phyloP scores from a whole-genome alignment of 1,140 invertebrate genomes.

The Armadillidium nasatum region DNA sequence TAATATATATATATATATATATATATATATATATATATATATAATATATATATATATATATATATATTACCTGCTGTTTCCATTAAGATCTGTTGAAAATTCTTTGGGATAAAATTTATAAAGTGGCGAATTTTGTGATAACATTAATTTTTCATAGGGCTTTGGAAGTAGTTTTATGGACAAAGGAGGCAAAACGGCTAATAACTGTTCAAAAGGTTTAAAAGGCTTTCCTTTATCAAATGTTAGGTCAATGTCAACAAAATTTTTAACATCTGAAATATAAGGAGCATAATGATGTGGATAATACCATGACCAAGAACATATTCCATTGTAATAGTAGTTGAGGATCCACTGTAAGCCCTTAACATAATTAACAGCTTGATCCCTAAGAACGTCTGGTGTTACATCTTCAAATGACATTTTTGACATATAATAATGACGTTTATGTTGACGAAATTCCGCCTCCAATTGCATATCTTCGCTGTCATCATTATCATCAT shows the following conservation, averaged over 20 bases:
- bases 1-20: too few relatives aligned
- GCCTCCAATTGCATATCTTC: conserved; percentile 46
- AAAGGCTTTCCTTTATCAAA: conserved; percentile 86
- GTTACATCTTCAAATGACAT: conserved; percentile 69
- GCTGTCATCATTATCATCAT: conserved; percentile 40
- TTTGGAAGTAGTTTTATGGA: conserved; percentile 67
- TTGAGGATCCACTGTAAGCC: conserved; percentile 94
- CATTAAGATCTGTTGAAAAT: conserved; percentile 78
- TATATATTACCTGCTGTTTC: conserved; percentile 63
- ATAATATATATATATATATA: too few relatives aligned
- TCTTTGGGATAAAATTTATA: conserved; percentile 83
- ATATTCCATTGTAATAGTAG: conserved; percentile 94
- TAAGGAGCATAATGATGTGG: conserved; percentile 94
- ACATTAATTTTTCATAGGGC: conserved; percentile 79
- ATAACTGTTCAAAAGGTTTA: conserved; percentile 86
- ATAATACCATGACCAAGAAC: conserved; percentile 97
- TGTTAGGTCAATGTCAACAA: conserved; percentile 52
- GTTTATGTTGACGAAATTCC: conserved; percentile 82
- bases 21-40: too few relatives aligned
- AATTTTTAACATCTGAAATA: conserved; percentile 77
- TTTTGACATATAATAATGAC: conserved; percentile 87
- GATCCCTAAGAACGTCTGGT: conserved; percentile 64
- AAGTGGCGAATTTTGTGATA: conserved; percentile 71
- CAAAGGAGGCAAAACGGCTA: conserved; percentile 83
- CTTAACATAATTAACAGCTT: conserved; percentile 80